Base-by-base conservation (phyloP, 2,888 invertebrate species). In the Dendrolimus houi region DNA sequence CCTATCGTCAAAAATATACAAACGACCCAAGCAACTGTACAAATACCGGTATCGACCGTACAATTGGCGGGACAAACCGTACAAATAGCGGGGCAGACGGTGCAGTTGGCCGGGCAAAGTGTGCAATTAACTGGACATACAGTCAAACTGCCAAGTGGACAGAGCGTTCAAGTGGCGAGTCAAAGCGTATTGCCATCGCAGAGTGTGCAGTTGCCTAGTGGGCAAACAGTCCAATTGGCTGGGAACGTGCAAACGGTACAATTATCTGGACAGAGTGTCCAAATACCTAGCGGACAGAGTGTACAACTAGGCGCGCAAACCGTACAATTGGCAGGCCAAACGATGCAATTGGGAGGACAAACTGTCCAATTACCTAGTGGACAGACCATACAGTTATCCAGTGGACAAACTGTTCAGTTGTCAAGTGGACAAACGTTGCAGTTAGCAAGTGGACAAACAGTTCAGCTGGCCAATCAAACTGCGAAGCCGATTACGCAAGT, bases 51-150 rank as follows among this genome's bases (percentile, higher is more conserved):
- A 0, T 84, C 85, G 0, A 75, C 84, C 1, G 87, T 81, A 9
- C 91, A 80, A 62, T 68, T 79, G 54, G 78, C 77, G n/a, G 85
- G 82, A 29, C 85, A 81, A 61, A 85, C 79, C 12, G 85, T 83
- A 41, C 87, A 81, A 67, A 81, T 86, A 12, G 85, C 66, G 52
- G 87, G 82, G 47, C 89, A 89, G 64, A 87, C 85, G 0, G 85
- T 87, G 0, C 87, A 87, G 58, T 58, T 87, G 53, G 80, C 83
- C 10, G 84, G 86, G 40, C 87, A 83, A 59, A 87, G 83, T 52
- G 83, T 89, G 3, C 88, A 88, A 56, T 62, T 88, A 10, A 87
- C 79, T 12, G 91, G 81, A 1, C 84, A 93, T 56, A 92, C 92
- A 0, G 92, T 87, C 1, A 86, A 88, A 61, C 63, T 87, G 13